Percentiles rank a stretch among this genome's conserved stretches.
phyloP scores from a whole-genome alignment of 1,140 invertebrate genomes.

The Manduca sexta region DNA sequence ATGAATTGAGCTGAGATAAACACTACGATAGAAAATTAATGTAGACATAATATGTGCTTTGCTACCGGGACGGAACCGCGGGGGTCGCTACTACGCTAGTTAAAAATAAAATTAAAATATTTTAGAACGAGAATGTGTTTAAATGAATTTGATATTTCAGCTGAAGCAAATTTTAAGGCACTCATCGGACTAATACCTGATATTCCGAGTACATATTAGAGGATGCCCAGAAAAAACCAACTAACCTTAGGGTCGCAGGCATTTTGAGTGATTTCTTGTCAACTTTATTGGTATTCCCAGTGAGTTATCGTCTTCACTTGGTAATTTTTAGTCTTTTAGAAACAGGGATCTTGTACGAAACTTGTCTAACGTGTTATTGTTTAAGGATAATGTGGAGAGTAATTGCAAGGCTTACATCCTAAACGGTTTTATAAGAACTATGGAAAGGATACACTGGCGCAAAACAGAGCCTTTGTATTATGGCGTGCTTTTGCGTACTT shows the following conservation, averaged over 20 bases:
- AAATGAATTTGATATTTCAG: too few relatives aligned
- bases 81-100: too few relatives aligned
- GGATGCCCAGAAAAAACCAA: slow-evolving; percentile 81
- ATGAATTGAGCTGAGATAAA: too few relatives aligned
- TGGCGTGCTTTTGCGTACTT: slow-evolving; percentile 69
- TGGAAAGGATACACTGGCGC: slow-evolving; percentile 64
- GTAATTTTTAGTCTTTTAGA: too few relatives aligned
- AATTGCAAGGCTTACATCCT: slow-evolving; percentile 59
- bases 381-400: slow-evolving; percentile 85
- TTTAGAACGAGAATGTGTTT: too few relatives aligned
- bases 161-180: slow-evolving; percentile 94
- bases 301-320: too few relatives aligned
- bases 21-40: too few relatives aligned
- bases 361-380: slow-evolving; percentile 7
- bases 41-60: too few relatives aligned
- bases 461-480: slow-evolving; percentile 61
- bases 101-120: too few relatives aligned
- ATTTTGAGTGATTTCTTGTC: slow-evolving; percentile 88
- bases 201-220: slow-evolving; percentile 83
- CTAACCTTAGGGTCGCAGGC: slow-evolving; percentile 81
- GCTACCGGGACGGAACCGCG: too few relatives aligned
- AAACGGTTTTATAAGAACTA: slow-evolving; percentile 60
- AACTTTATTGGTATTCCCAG: slow-evolving; percentile 88
- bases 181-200: slow-evolving; percentile 87
- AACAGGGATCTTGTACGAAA: too few relatives aligned